A percentile compares a stretch with the other conserved stretches of the same genome.
phyloP scores from a whole-genome alignment of 2,888 invertebrate genomes.

The Pinctada fucata region DNA sequence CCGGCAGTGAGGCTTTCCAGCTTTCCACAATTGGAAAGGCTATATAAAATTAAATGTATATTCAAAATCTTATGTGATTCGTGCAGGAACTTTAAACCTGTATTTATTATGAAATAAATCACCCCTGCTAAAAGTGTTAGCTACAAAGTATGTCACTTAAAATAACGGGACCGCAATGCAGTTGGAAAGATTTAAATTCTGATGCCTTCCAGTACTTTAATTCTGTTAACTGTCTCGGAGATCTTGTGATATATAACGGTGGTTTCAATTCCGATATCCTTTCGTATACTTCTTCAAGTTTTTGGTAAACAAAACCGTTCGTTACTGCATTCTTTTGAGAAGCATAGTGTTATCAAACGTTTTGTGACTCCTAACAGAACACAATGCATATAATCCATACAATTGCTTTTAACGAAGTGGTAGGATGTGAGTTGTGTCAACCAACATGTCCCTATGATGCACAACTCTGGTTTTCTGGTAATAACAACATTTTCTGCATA shows the following conservation, averaged over 20 bases:
- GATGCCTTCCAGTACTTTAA: conserved; percentile 49
- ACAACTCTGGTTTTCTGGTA: background rate
- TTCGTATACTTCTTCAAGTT: conserved; percentile 10
- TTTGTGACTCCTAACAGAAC: conserved; percentile 30
- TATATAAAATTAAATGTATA: conserved; percentile 1
- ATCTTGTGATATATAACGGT: conserved; percentile 31
- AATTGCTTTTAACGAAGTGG: conserved; percentile 20
- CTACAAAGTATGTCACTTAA: conserved; percentile 16
- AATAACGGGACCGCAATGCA: conserved; percentile 35
- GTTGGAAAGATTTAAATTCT: conserved; percentile 39
- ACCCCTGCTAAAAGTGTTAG: no score
- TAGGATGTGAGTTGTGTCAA: conserved; percentile 12
- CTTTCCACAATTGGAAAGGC: conserved; percentile 18
- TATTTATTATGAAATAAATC: no score
- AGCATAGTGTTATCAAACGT: conserved; percentile 22
- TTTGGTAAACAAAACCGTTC: conserved; percentile 8
- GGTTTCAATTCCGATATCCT: conserved; percentile 33
- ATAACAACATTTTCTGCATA: conserved; percentile 1
- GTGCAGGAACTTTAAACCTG: no score
- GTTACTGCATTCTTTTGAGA: conserved; percentile 1
- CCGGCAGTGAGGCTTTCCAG: conserved; percentile 25
- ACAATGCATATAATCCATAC: conserved; percentile 39
- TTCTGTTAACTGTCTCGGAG: conserved; percentile 35
- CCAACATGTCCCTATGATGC: conserved; percentile 34
- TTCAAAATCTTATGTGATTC: no score